Base-by-base conservation (phyloP, 2,113 vertebrate species). In the Gracilinanus agilis region DNA sequence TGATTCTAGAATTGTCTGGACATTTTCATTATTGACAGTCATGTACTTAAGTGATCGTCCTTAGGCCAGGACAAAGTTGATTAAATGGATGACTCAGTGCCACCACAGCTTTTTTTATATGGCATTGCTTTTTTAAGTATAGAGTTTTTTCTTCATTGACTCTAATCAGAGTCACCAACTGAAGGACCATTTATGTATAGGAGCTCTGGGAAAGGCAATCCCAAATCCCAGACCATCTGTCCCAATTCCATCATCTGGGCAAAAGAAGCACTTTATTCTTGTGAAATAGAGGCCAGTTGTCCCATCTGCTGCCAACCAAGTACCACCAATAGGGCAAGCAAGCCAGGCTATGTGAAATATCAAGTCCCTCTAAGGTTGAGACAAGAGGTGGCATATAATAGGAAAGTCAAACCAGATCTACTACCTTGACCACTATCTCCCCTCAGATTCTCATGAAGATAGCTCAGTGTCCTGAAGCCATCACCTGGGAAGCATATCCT, bases 21-120 rank as follows among this genome's bases (percentile, higher is more conserved):
- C 93, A 53, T 93, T 97, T 97, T 93, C 97, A 53, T 96, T 96
- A 61, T 95, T 96, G 95, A 96, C 96, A 97, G 96, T 54, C 96
- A 93, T 92, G 56, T 96, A 93, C 94, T 97, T 96, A 53, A 95
- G 90, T 44, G 7, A 83, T 94, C 97, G 75, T 96, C 75, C 90
- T 98, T 55, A 83, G 98, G 97, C 96, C 92, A 94, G 92, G 97
- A 94, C 95, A 83, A 94, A 95, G 95, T 97, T 97, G 93, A 92
- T 54, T 93, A 94, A 97, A 67, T 93, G 19, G 58, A 92, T 97
- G 95, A 96, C 34, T 97, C 58, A 92, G 25, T 93, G 40, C 97
- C 96, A 93, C 56, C 44, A 0, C 25, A 49, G 88, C 94, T 89
- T 90, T 83, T 94, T 91, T 88, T 25, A 91, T 83, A 93, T 94